Evolutionary conservation across 2,888 invertebrate species (phyloP).

Genomic region (Mamestra brassicae): DNA sequence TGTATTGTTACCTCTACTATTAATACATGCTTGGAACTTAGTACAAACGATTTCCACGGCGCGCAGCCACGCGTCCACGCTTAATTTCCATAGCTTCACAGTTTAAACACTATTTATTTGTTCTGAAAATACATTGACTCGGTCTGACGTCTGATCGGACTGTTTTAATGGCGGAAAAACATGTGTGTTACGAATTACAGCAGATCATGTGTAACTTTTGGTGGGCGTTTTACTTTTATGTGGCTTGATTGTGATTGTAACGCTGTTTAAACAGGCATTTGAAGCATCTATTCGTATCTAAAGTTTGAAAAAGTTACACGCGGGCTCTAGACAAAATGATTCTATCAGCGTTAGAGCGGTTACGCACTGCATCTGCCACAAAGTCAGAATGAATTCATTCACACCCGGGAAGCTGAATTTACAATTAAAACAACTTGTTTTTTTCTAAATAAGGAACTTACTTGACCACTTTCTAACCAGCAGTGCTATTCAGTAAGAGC

Average conservation of each 20-base stretch:
- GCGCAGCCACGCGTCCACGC: conserved; percentile 68
- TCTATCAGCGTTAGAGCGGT: too few species aligned
- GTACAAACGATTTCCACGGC: conserved; percentile 85
- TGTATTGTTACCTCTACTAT: conserved; percentile 75
- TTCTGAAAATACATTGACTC: conserved; percentile 86
- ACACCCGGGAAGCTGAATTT: too few species aligned
- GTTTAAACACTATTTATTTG: conserved; percentile 77
- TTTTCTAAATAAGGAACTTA: too few species aligned
- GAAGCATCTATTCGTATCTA: conserved; percentile 53
- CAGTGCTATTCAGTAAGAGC: too few species aligned
- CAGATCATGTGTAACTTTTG: conserved; percentile 66
- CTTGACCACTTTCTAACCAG: too few species aligned
- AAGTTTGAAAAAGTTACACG: conserved; percentile 11
- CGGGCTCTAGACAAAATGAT: too few species aligned
- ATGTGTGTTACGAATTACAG: conserved; percentile 71
- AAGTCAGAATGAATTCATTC: too few species aligned
- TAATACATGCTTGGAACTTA: conserved; percentile 76
- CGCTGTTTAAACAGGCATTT: conserved; percentile 58
- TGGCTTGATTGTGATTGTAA: conserved; percentile 61
- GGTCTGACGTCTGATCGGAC: conserved; percentile 82
- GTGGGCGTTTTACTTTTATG: conserved; percentile 69
- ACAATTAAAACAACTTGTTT: too few species aligned
- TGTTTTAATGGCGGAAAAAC: conserved; percentile 83
- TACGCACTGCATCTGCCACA: too few species aligned
- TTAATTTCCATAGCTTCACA: conserved; percentile 72